Conservation (phyloP, 2,888 invertebrate species). For the Ceriagrion tenellum region DNA sequence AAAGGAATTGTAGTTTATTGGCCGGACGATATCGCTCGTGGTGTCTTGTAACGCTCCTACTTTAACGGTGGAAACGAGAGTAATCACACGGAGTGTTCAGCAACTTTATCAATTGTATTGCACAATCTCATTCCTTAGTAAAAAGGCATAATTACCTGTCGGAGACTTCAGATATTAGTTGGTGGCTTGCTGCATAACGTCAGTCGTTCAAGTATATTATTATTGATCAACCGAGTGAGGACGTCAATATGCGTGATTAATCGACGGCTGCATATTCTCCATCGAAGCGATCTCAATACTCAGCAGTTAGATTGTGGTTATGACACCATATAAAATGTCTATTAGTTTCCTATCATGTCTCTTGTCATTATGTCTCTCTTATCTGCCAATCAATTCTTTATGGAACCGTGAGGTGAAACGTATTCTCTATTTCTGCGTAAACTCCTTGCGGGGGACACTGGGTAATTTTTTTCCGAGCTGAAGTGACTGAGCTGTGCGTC, state of each 20-base stretch:
- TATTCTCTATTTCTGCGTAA: not conserved
- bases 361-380: constrained; percentile 16
- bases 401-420: not conserved
- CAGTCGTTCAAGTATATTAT: not conserved
- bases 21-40: too few species aligned
- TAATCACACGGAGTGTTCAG: not conserved
- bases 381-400: not conserved
- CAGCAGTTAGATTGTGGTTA: not conserved
- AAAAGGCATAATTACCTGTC: not conserved
- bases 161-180: not conserved
- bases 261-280: not conserved
- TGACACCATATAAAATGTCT: not conserved
- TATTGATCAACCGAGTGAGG: not conserved
- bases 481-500: too few species aligned
- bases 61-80: not conserved
- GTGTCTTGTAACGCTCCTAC: not conserved
- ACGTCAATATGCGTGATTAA: not conserved
- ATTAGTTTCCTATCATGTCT: not conserved
- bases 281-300: not conserved
- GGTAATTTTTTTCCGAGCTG: too few species aligned
- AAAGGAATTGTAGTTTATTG: too few species aligned
- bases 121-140: not conserved
- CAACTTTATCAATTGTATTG: not conserved
- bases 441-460: not conserved
- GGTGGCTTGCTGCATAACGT: not conserved